Base-by-base conservation (phyloP, 1,140 invertebrate genomes). In the Anoplophora glabripennis region DNA sequence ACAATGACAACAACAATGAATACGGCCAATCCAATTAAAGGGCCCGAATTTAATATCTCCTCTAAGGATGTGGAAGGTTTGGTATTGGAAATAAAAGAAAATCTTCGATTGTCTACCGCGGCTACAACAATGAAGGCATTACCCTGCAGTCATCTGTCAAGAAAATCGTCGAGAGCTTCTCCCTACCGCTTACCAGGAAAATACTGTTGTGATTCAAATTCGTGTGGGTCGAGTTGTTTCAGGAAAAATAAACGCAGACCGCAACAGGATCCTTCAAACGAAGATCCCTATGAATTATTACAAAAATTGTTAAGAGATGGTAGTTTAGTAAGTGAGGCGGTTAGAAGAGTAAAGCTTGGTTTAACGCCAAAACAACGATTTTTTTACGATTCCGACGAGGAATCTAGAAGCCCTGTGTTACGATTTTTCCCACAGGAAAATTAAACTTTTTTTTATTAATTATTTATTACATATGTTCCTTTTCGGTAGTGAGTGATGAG, bases 281-380 rank as follows among this genome's bases (percentile, higher is more conserved):
- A 86, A 35, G 83, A 87, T 69, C 84, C 86, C 0, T 88, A 87
- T 70, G 84, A 86, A 72, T 72, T 86, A 47, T 75, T 88, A 17
- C 84, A 87, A 64, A 83, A 81, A 54, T 68, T 87, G 14, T 71
- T 88, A 12, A 76, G 82, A 37, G 81, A 85, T 57, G 85, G 86
- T 40, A 83, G 81, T 56, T 76, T 87, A n/a, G 87, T 88, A 36
- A 87, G 85, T 65, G 86, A 88, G 71, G 86, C 87, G 4, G 86
- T 88, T 2, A 79, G 85, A 53, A 78, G 86, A 66, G 72, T 89
- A 10, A 83, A 84, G 65, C 71, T 79, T 37, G 80, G 81, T 47
- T 71, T 82, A 53, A 63, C 64, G 47, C 67, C 65, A 28, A 76
- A 79, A 63, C 75, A 79, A 63, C 75, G 75, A 57, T 78, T 77